Conservation (phyloP, 2,797 vertebrate species). For the Sorex maritimensis region DNA sequence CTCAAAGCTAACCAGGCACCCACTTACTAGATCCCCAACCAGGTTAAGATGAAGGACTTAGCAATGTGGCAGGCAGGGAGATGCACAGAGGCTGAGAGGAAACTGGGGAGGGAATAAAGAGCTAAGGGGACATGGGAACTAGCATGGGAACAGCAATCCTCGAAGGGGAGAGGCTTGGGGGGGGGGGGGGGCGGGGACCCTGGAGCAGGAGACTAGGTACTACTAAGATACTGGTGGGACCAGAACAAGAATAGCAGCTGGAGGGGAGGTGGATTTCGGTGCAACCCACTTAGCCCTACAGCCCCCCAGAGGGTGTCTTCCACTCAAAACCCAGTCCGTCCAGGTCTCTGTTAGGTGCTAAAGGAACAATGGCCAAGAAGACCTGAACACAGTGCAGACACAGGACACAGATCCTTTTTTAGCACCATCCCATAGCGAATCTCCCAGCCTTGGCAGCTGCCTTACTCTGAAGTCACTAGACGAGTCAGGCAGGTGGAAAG, state of each 20-base stretch:
- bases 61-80: not conserved
- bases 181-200: not conserved
- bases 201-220: not conserved
- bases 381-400: constrained; percentile 68
- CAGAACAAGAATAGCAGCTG: not conserved
- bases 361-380: constrained; percentile 17
- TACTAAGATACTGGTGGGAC: constrained; percentile 3
- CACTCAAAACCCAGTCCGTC: not conserved
- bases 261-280: not conserved
- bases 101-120: not conserved
- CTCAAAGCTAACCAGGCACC: not conserved
- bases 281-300: not conserved
- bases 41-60: not conserved
- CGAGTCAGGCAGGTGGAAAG: constrained; percentile 84
- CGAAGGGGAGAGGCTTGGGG: not conserved
- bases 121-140: not conserved
- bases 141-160: too few species aligned
- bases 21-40: too few species aligned
- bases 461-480: constrained; percentile 78
- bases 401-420: constrained; percentile 73
- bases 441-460: constrained; percentile 73
- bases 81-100: not conserved
- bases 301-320: not conserved
- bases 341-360: not conserved
- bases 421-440: constrained; percentile 76